Percentiles rank a stretch among this genome's conserved stretches.
phyloP scores from a whole-genome alignment of 1,140 invertebrate species.

The Pemphigus obesinymphae region DNA sequence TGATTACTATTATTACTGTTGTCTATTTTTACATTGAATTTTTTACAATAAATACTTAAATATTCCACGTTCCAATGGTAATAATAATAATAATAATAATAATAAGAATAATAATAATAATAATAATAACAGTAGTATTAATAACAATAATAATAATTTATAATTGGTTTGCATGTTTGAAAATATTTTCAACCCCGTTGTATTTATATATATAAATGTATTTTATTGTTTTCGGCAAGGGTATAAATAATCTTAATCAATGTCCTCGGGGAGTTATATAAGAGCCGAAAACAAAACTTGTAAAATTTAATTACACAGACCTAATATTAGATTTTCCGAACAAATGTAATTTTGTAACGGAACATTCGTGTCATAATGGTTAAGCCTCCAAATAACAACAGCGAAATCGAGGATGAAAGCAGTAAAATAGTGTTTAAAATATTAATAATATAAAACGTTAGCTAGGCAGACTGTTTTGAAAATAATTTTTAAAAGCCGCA shows the following conservation, averaged over 20 bases:
- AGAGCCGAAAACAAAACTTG: constrained; percentile 36
- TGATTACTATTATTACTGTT: background rate
- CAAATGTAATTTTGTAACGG: constrained; percentile 37
- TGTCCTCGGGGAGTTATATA: constrained; percentile 27
- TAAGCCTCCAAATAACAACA: constrained; percentile 36
- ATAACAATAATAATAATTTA: background rate
- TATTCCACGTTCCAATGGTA: background rate
- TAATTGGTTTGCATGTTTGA: background rate
- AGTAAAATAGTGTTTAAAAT: constrained; percentile 34
- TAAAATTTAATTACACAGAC: constrained; percentile 37
- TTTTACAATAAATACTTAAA: no score
- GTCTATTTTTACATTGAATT: background rate
- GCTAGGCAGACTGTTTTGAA: constrained; percentile 17
- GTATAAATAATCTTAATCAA: constrained; percentile 39
- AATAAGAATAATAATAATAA: background rate
- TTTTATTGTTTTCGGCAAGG: constrained; percentile 33
- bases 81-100: background rate
- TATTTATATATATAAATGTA: background rate
- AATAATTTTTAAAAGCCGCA: constrained; percentile 40
- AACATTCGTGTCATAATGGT: constrained; percentile 37
- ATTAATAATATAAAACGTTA: constrained; percentile 37
- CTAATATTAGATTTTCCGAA: constrained; percentile 38
- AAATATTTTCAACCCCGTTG: constrained; percentile 17
- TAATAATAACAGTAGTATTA: background rate
- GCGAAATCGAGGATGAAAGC: constrained; percentile 14